Base-by-base conservation (phyloP, 2,113 vertebrate genomes). In the Eidolon helvum region DNA sequence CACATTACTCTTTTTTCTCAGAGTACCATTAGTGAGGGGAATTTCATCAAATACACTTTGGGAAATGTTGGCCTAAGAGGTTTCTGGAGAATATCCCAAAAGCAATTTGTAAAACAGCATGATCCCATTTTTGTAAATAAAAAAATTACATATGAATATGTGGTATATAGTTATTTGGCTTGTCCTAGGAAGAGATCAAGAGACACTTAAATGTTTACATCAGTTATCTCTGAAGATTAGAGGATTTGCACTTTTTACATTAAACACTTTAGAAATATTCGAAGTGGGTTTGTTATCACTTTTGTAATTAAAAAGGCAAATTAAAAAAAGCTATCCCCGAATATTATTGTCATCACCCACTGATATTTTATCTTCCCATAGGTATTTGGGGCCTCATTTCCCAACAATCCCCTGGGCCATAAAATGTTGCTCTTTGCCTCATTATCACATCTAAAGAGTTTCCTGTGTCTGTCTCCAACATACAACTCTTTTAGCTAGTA, bases 71-170 rank as follows among this genome's bases (percentile, higher is more conserved):
- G 88, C 75, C 79, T 92, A 84, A 87, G 63, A 87, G 86, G 66
- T 91, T 95, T 48, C 92, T 96, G 92, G 68, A 95, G 80, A 90
- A 92, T 68, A 84, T 90, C 63, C 87, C 82, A 57, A 92, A 93
- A 96, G 55, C 72, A 96, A 50, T 71, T 84, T 94, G 74, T 83
- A 92, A 96, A 91, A 90, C 28, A 86, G 12, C 30, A 71, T 22
- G 38, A 77, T 84, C 43, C 40, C 38, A 87, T 87, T 94, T 96
- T 83, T 78, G n/a, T 93, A 65, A 87, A 84, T 91, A n/a, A 72
- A 95, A 91, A 68, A 63, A 33, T 21, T 69, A 65, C 45, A 61
- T 43, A 59, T 72, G 72, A 92, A 84, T 84, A 45, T 21, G 14
- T 53, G 26, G 43, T 63, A 9, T 72, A 40, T 68, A 87, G 61